These are phyloP conservation scores for Thalassaphorura encarpata DNA, from an alignment of 1,140 invertebrate species.

Conservation along the genomic window DNA sequence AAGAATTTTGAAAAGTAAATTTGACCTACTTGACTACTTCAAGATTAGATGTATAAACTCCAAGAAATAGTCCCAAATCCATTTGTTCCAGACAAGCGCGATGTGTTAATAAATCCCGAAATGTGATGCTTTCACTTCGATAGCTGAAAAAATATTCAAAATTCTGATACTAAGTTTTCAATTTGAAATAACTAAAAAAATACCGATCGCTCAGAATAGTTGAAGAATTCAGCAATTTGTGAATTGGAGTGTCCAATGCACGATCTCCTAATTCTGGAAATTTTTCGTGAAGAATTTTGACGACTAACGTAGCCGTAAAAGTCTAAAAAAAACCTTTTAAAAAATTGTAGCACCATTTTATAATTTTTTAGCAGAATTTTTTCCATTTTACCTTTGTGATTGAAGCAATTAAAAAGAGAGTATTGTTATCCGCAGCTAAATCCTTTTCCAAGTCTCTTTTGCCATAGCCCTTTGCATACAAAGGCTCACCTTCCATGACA, in stretches of 20 bases:
- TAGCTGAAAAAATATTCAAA: not conserved
- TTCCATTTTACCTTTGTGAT: slow-evolving; percentile 4
- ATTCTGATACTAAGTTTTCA: not conserved
- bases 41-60: no score
- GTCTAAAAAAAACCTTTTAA: not conserved
- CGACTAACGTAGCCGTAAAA: not conserved
- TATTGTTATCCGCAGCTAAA: not conserved
- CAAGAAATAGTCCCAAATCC: not conserved
- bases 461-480: not conserved
- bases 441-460: not conserved
- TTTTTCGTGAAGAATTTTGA: slow-evolving; percentile 6
- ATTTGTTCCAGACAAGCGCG: not conserved
- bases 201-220: not conserved
- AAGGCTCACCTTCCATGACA: not conserved
- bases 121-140: not conserved
- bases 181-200: not conserved
- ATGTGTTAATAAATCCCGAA: not conserved
- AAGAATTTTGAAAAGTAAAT: no score
- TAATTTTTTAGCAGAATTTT: not conserved
- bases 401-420: not conserved
- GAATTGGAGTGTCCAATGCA: slow-evolving; percentile 10
- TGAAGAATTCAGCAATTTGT: not conserved
- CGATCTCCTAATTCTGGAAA: slow-evolving; percentile 1
- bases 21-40: no score
- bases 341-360: not conserved